Evolutionary conservation across 2,113 vertebrate genomes (phyloP), one percentile per base, ranked within the genome.

Genomic region (Dendrocopos noguchii): DNA sequence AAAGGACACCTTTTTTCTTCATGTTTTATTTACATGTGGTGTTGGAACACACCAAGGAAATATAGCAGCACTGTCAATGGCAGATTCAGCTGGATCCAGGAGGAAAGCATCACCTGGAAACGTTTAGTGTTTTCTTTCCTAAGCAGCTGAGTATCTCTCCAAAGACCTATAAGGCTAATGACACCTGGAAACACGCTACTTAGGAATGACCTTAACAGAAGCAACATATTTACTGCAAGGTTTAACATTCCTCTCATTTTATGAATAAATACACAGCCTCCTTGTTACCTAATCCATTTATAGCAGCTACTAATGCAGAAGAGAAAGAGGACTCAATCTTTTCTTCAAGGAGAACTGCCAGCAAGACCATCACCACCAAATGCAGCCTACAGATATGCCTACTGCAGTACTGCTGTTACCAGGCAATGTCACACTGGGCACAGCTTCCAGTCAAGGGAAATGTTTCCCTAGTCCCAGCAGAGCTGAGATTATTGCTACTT

Each of bases 41-140:
- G 71, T 87, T 94, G 91, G 95, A 87, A 92, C 91, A 71, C 20
- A 25, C 68, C 83, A 64, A 80, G 76, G 87, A 94, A 92, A 94
- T 22, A 89, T 5, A 76, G 29, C 15, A 1, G 27, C 8, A 82
- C 42, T 93, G 70, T 15, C 55, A 88, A 33, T 31, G 84, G 44
- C 68, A 92, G 73, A 68, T 74, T 91, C 78, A 67, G 84, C 72
- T 83, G 82, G 72, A 85, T 91, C n/a, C 44, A 44, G 0, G 0
- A 83, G 75, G 81, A 68, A 95, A 80, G 20, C 8, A 94, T 50
- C 84, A 90, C 68, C 87, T 61, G 57, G 53, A 95, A 95, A 76
- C 0, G 0, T 85, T 74, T 65, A 92, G 85, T 17, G 2, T 78
- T 76, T 90, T 65, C 60, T 72, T 89, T 75, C 70, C 84, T 80